phyloP scores from a whole-genome alignment of 1,140 invertebrate genomes.

The Idris sp. region DNA sequence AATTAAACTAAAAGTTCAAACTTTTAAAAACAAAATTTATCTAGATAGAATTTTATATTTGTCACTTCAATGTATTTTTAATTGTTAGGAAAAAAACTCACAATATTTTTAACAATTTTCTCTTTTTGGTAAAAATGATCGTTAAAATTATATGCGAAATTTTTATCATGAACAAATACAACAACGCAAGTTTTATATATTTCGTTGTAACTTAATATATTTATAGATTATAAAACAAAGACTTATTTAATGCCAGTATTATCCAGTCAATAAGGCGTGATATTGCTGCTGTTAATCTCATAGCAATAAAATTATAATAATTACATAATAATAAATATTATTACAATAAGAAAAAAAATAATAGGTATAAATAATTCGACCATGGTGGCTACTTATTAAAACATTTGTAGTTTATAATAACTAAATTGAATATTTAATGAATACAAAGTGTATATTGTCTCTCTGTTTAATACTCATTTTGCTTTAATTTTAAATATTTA shows the following conservation, averaged over 20 bases:
- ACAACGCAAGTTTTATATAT: slow-evolving; percentile 34
- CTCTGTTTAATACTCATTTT: slow-evolving; percentile 16
- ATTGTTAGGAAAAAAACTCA: too few species aligned
- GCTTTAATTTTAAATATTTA: too few species aligned
- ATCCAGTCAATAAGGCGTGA: slow-evolving; percentile 68
- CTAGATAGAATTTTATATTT: too few species aligned
- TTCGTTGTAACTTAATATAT: slow-evolving; percentile 46
- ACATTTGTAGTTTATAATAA: slow-evolving; percentile 38
- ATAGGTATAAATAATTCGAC: slow-evolving; percentile 63
- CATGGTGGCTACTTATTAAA: slow-evolving; percentile 69
- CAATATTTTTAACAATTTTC: too few species aligned
- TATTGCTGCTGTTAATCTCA: slow-evolving; percentile 60
- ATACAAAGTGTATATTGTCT: too few species aligned
- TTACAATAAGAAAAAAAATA: slow-evolving; percentile 47
- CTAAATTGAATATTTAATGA: slow-evolving; percentile 25
- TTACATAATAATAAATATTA: slow-evolving; percentile 27
- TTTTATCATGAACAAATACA: not conserved
- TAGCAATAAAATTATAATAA: slow-evolving; percentile 58
- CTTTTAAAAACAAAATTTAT: too few species aligned
- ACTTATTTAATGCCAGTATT: slow-evolving; percentile 71
- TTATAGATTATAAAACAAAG: slow-evolving; percentile 51
- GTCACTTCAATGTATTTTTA: not conserved
- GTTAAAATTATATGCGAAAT: slow-evolving; percentile 11
- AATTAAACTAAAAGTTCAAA: too few species aligned
- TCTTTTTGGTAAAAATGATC: slow-evolving; percentile 3